A percentile compares a stretch with the other conserved stretches of the same genome.
Conservation (phyloP, 2,888 invertebrate species). For the Zele albiditarsus region DNA sequence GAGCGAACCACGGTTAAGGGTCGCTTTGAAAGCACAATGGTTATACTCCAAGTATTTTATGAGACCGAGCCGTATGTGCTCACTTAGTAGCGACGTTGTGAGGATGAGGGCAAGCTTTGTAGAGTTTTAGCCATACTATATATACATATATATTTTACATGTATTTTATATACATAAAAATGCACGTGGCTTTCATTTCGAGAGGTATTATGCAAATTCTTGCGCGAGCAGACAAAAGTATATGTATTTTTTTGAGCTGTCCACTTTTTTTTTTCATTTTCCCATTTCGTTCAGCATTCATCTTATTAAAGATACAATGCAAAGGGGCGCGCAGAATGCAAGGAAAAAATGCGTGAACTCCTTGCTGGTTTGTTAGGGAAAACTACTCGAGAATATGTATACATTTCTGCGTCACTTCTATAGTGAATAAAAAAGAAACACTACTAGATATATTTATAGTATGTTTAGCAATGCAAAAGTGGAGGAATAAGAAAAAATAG, state of each 20-base stretch:
- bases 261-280: not conserved
- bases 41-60: slow-evolving; percentile 14
- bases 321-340: not conserved
- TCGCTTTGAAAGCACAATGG: slow-evolving; percentile 16
- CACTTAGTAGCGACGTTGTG: slow-evolving; percentile 3
- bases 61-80: slow-evolving; percentile 17
- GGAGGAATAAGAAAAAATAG: not conserved
- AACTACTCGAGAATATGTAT: not conserved
- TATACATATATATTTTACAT: slow-evolving; percentile 14
- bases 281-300: not conserved
- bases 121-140: not conserved
- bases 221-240: not conserved
- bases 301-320: not conserved
- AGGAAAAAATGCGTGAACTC: not conserved
- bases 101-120: slow-evolving; percentile 15
- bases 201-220: slow-evolving; percentile 8
- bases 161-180: slow-evolving; percentile 5
- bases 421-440: not conserved
- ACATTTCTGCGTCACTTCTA: not conserved
- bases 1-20: slow-evolving; percentile 15
- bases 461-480: not conserved
- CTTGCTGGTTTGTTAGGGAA: not conserved
- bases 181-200: slow-evolving; percentile 15
- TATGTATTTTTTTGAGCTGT: not conserved
- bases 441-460: too few species aligned